Evolutionary conservation across 2,888 invertebrate genomes (phyloP).

Genomic region (Hypselothyrea guttata): DNA sequence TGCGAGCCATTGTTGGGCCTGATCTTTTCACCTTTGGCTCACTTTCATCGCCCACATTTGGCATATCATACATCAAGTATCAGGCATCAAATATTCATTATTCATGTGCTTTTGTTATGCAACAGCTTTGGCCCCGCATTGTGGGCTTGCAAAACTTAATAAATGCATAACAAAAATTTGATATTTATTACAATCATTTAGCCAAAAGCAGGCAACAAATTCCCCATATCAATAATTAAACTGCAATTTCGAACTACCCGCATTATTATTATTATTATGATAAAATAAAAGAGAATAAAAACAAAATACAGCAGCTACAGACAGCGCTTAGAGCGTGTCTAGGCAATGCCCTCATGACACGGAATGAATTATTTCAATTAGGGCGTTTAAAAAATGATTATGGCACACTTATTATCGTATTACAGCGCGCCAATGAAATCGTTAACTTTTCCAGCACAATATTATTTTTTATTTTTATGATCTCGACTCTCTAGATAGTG

Average conservation of each 20-base stretch:
- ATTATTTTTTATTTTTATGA: slow-evolving; percentile 56
- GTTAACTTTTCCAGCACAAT: slow-evolving; percentile 46
- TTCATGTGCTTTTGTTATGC: slow-evolving; percentile 44
- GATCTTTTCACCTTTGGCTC: slow-evolving; percentile 34
- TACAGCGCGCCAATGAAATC: slow-evolving; percentile 57
- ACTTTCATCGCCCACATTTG: slow-evolving; percentile 65
- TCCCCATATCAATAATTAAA: slow-evolving; percentile 56
- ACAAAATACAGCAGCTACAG: slow-evolving; percentile 4
- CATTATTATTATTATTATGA: no score
- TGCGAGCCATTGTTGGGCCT: slow-evolving; percentile 17
- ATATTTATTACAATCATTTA: slow-evolving; percentile 24
- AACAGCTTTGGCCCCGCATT: slow-evolving; percentile 62
- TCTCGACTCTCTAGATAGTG: slow-evolving; percentile 41
- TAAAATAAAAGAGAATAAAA: slow-evolving; percentile 1
- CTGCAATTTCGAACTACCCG: slow-evolving; percentile 57
- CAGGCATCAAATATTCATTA: slow-evolving; percentile 27
- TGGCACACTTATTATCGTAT: slow-evolving; percentile 67
- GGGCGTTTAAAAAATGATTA: slow-evolving; percentile 75
- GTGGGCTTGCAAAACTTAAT: slow-evolving; percentile 41
- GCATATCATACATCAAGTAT: slow-evolving; percentile 5
- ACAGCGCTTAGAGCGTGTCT: slow-evolving; percentile 7
- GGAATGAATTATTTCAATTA: slow-evolving; percentile 71
- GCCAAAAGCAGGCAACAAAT: slow-evolving; percentile 4
- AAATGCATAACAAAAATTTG: slow-evolving; percentile 40
- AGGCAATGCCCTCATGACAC: slow-evolving; percentile 42